Evolutionary conservation across 30 jellyfish, hydroid and myxozoan genomes (phyloP).

Genomic region (Aurelia aurita): DNA sequence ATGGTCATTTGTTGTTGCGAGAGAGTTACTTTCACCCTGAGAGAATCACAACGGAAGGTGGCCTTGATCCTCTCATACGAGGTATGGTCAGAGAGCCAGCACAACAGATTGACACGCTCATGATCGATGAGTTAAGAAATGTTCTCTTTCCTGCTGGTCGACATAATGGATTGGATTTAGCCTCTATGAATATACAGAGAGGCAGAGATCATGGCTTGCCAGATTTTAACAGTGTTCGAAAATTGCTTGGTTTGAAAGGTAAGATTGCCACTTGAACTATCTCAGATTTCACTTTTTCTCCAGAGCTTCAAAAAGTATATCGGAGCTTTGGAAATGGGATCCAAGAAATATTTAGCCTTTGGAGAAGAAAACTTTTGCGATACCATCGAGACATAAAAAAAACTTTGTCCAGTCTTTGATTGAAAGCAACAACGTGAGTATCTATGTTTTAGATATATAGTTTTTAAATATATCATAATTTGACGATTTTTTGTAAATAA

Average conservation of each 20-base stretch:
- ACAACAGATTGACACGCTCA: constrained; percentile 84
- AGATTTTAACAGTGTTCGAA: constrained; percentile 90
- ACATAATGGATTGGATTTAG: constrained; percentile 92
- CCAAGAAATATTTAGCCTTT: too few relatives aligned
- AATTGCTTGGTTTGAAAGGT: constrained; percentile 83
- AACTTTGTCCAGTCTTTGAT: too few relatives aligned
- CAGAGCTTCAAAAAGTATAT: too few relatives aligned
- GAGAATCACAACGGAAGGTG: constrained; percentile 86
- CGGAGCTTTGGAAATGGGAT: too few relatives aligned
- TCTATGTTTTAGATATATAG: too few relatives aligned
- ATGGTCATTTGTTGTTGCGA: constrained; percentile 89
- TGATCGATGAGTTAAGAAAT: constrained; percentile 97
- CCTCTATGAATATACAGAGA: constrained; percentile 92
- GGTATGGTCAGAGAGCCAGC: constrained; percentile 91
- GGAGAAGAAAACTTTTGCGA: too few relatives aligned
- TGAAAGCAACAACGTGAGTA: too few relatives aligned
- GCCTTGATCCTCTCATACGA: constrained; percentile 93
- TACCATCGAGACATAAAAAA: too few relatives aligned
- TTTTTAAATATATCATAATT: too few relatives aligned
- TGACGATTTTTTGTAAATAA: too few relatives aligned
- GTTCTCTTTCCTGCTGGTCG: constrained; percentile 93
- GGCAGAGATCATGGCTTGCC: constrained; percentile 99
- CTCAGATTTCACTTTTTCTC: too few relatives aligned
- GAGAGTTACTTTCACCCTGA: constrained; percentile 97
- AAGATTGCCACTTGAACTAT: neutral